Base-by-base conservation (phyloP, 2,113 vertebrate genomes). In the Brachyistius frenatus region DNA sequence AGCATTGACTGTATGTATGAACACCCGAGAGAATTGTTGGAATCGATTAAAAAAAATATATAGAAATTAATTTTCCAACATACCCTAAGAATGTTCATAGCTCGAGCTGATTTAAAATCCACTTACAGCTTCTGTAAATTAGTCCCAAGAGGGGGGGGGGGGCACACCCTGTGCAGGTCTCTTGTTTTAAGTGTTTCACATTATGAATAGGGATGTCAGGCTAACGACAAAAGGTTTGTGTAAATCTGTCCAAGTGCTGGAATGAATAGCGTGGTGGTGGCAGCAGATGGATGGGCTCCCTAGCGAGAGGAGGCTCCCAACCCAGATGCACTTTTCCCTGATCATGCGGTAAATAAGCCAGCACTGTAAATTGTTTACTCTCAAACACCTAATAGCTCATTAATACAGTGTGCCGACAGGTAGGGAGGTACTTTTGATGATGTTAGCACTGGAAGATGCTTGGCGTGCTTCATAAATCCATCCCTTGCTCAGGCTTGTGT, bases 241-340 rank as follows among this genome's bases (percentile, higher is more conserved):
- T 94, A 94, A 94, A 93, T 94, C 88, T 92, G 92, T 91, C 90
- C 53, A 46, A 68, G 88, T 73, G 81, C 57, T 81, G 62, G 79
- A 87, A 85, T 86, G 78, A 92, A 94, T 87, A 73, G 84, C 3
- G 3, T 55, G 41, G 55, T 37, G 56, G 80, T 89, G 89, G 86
- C 88, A 90, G 84, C 87, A 93, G 91, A 94, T 93, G 88, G 90
- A 94, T 94, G 88, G 76, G 70, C 83, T 88, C 80, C 87, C 85
- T 66, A 69, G 79, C 32, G 58, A 87, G 85, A 66, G 57, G 79
- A 81, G 80, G 72, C 89, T 86, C 79, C 85, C 84, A 75, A 76
- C 75, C 74, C 90, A 92, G 86, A 91, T 92, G 91, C 88, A 90
- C 88, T 85, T 91, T 89, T 90, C 79, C 75, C 83, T 80, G 86